Evolutionary conservation across 2,113 vertebrate genomes (phyloP).

Genomic region (Myocastor coypus): DNA sequence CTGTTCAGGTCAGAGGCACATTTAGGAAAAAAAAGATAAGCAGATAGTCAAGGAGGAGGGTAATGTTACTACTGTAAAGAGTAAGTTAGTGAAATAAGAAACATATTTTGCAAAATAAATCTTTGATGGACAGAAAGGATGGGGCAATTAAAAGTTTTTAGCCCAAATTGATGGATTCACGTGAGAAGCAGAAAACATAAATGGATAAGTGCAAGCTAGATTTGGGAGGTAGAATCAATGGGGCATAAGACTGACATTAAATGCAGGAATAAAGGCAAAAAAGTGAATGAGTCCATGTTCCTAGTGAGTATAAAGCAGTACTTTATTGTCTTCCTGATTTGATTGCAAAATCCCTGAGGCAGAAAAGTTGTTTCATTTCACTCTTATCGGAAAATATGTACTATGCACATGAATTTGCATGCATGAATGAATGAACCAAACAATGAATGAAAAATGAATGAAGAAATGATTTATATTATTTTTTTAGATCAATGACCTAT

Average conservation of each 20-base stretch:
- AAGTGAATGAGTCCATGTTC: background rate
- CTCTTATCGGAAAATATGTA: background rate
- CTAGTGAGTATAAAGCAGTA: background rate
- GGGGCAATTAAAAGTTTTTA: background rate
- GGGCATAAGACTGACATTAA: background rate
- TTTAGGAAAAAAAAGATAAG: background rate
- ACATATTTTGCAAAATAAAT: background rate
- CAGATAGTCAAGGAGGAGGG: background rate
- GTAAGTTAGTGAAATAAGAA: background rate
- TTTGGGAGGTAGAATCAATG: background rate
- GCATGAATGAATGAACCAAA: background rate
- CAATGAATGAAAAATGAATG: background rate
- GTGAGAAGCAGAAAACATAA: background rate
- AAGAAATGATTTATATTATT: background rate
- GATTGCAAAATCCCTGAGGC: background rate
- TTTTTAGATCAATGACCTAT: background rate
- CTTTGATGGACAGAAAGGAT: background rate
- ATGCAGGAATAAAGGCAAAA: background rate
- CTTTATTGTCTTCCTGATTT: background rate
- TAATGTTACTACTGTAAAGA: background rate
- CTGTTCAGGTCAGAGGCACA: background rate
- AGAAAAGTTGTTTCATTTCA: background rate
- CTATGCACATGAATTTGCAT: background rate
- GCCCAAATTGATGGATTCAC: background rate
- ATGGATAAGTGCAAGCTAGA: background rate